These are phyloP conservation scores for Trissolcus japonicus DNA, from an alignment of 2,888 invertebrate species.

Conservation along the genomic window DNA sequence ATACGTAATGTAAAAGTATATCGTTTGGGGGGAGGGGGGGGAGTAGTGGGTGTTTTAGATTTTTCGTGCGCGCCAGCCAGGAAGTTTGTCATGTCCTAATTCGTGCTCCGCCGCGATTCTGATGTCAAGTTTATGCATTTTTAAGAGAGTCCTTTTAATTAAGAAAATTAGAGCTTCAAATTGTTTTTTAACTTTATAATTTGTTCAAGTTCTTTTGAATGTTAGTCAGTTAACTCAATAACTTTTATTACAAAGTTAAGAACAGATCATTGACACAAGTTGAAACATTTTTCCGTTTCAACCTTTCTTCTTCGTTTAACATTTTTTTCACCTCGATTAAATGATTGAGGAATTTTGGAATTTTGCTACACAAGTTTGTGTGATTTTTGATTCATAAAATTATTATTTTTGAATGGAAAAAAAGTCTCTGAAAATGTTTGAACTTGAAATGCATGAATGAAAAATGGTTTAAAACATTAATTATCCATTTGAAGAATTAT, in stretches of 20 bases:
- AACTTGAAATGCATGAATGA: too few relatives aligned
- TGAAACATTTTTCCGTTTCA: not conserved
- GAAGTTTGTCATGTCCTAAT: slow-evolving; percentile 10
- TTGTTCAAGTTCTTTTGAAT: slow-evolving; percentile 5
- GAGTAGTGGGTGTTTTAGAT: slow-evolving; percentile 25
- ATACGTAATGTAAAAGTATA: slow-evolving; percentile 40
- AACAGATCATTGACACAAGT: not conserved
- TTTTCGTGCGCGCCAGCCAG: slow-evolving; percentile 20
- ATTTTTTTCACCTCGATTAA: too few relatives aligned
- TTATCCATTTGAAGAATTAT: too few relatives aligned
- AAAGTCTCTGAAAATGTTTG: too few relatives aligned
- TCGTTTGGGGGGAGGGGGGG: slow-evolving; percentile 20
- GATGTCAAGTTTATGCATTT: slow-evolving; percentile 19
- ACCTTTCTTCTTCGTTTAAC: too few relatives aligned
- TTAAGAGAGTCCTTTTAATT: slow-evolving; percentile 18
- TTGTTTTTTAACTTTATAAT: slow-evolving; percentile 22
- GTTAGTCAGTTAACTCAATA: not conserved
- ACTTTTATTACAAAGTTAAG: slow-evolving; percentile 13
- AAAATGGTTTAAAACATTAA: too few relatives aligned
- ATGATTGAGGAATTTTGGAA: too few relatives aligned
- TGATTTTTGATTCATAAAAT: too few relatives aligned
- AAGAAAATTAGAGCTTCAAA: slow-evolving; percentile 8
- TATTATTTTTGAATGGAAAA: too few relatives aligned
- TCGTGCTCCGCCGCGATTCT: slow-evolving; percentile 4
- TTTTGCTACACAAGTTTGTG: too few relatives aligned